Evolutionary conservation across 2,797 vertebrate genomes (phyloP), one percentile per base, ranked within the genome.

Genomic region (Aselliscus stoliczkanus): DNA sequence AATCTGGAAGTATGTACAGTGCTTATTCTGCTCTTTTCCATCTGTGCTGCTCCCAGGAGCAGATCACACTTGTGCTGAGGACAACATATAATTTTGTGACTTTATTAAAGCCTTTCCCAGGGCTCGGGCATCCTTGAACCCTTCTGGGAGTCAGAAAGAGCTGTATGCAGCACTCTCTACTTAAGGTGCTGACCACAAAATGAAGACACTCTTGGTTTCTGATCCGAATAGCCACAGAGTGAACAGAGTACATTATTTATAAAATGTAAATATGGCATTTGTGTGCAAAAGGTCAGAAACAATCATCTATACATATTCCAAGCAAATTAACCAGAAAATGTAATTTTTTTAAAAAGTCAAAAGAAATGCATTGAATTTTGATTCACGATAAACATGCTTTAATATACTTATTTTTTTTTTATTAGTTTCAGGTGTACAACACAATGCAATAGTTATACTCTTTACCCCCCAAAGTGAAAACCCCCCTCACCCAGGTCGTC

Each of bases 241-340:
- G n/a, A n/a, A n/a, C n/a, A n/a, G n/a, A n/a, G n/a, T n/a, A n/a
- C n/a, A n/a, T n/a, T n/a, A n/a, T n/a, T n/a, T n/a, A n/a, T 58
- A 95, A 94, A 83, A 89, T 90, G 4, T 84, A 91, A 89, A 89
- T 70, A 94, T 20, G 17, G 11, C 13, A 64, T 96, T 85, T 72
- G 6, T 85, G 23, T 81, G 18, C 23, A 73, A 87, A 87, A 96
- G 60, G n/a, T 77, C 27, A 56, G 34, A 77, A 86, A 72, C 18
- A 69, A 87, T 83, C 37, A n/a, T n/a, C 58, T 47, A 14, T 29
- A 82, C 3, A 23, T 86, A 88, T 50, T 93, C n/a, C 8, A 90
- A 58, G 64, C 47, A 96, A 94, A 93, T 75, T 92, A 94, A 90
- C 52, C 39, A 73, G 56, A 47, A 82, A 65, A 25, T 44, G 2